These are phyloP conservation scores for Phenganax stokvisi DNA, from an alignment of 92 coral and sea anemone species.

Conservation along the genomic window DNA sequence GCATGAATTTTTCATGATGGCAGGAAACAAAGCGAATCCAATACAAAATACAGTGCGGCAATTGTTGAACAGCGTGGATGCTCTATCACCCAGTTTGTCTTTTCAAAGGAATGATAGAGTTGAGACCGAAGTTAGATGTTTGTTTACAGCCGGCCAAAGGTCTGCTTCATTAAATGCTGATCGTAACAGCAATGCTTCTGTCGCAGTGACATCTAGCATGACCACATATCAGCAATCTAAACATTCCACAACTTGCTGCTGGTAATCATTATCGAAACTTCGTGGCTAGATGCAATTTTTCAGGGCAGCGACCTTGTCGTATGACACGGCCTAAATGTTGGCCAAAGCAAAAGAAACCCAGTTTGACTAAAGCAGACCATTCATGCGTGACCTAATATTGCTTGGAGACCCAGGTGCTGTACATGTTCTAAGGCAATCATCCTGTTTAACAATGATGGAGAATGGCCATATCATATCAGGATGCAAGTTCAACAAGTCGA, in stretches of 20 bases:
- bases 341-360: background rate
- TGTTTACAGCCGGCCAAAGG: too few species aligned
- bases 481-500: constrained; percentile 45
- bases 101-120: too few species aligned
- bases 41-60: too few species aligned
- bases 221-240: too few species aligned
- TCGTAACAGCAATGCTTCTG: too few species aligned
- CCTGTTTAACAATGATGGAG: constrained; percentile 40
- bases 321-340: background rate
- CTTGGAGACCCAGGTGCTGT: constrained; percentile 34
- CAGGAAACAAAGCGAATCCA: too few species aligned
- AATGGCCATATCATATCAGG: constrained; percentile 56
- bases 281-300: constrained; percentile 8
- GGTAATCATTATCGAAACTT: background rate
- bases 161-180: too few species aligned
- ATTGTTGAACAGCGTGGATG: too few species aligned
- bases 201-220: too few species aligned
- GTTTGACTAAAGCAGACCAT: constrained; percentile 35
- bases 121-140: too few species aligned
- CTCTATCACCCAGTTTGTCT: too few species aligned
- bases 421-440: constrained; percentile 37
- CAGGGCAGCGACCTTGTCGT: background rate
- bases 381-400: constrained; percentile 44
- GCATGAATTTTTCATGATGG: too few species aligned
- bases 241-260: background rate